Conservation (phyloP, 2,113 vertebrate genomes). For the Sprattus sprattus region DNA sequence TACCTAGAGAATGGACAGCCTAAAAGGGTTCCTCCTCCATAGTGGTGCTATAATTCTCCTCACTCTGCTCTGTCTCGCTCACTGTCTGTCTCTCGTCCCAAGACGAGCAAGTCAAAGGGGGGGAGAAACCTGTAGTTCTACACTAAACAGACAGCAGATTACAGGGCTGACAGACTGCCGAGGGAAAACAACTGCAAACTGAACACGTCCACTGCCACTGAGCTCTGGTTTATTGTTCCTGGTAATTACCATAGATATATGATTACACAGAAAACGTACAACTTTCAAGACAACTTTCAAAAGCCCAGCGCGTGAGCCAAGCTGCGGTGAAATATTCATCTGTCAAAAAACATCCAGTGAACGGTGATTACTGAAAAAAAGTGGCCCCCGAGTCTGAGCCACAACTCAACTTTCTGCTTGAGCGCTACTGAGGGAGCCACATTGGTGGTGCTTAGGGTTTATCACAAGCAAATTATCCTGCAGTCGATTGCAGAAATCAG, state of each 20-base stretch:
- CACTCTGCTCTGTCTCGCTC: neutral
- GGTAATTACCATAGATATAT: conserved; percentile 41
- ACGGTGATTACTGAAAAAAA: neutral
- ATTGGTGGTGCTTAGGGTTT: neutral
- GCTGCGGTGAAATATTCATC: neutral
- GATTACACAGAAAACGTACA: conserved; percentile 30
- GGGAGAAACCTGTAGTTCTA: neutral
- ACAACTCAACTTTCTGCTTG: neutral
- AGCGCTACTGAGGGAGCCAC: neutral
- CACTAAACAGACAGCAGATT: conserved; percentile 30
- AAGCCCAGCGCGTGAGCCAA: neutral
- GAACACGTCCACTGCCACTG: conserved; percentile 30
- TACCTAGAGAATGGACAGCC: neutral
- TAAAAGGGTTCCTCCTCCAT: neutral
- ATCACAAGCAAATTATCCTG: neutral
- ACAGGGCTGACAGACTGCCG: conserved; percentile 22
- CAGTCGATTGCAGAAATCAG: neutral
- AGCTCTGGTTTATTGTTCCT: conserved; percentile 38
- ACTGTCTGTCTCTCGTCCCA: neutral
- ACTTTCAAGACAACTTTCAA: conserved; percentile 4
- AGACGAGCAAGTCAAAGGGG: neutral
- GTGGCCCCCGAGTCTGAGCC: neutral
- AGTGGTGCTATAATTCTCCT: neutral
- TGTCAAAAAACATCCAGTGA: conserved; percentile 2
- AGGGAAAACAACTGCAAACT: conserved; percentile 34